Base-by-base conservation (phyloP, 2,888 invertebrate species). In the Scaptodrosophila latifasciaeformis region DNA sequence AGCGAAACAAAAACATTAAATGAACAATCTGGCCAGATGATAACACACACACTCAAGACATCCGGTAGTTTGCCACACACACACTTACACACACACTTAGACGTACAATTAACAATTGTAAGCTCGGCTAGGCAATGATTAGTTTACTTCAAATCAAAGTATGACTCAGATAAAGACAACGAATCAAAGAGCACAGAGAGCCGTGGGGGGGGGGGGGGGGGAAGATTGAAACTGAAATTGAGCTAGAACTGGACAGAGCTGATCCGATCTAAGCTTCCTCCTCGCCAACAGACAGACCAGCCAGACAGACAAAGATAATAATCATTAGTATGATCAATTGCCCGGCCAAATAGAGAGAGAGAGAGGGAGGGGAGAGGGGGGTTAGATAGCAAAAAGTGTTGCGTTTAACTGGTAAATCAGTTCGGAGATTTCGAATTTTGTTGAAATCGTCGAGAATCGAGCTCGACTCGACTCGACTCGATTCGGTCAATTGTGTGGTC, bases 401-500 rank as follows among this genome's bases (percentile, higher is more conserved):
- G 72, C 79, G 72, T 79, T 72, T 72, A 72, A 72, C 76, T 72
- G 79, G 72, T 69, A 72, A 72, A 72, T 72, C 79, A 79, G 75
- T 63, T 55, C 59, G 65, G 49, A 24, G 54, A 47, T 60, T 60
- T 57, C 48, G 47, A 5, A 43, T 42, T 6, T 39, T 19, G 13
- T 6, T 19, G 18, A 31, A 17, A 15, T 24, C 39, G 35, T 35
- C 21, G 10, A n/a, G n/a, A n/a, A n/a, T n/a, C n/a, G n/a, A n/a
- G n/a, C n/a, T n/a, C n/a, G n/a, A n/a, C n/a, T n/a, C n/a, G n/a
- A n/a, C n/a, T n/a, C n/a, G n/a, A n/a, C n/a, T n/a, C n/a, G n/a
- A n/a, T 5, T 35, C 13, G 4, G 13, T 35, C 27, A 24, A 24
- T 24, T 12, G 34, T 9, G n/a, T 12, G 13, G 37, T 37, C 18